These are phyloP conservation scores for Pangasius mekongensis DNA, from an alignment of 2,797 vertebrate species.

Conservation along the genomic window DNA sequence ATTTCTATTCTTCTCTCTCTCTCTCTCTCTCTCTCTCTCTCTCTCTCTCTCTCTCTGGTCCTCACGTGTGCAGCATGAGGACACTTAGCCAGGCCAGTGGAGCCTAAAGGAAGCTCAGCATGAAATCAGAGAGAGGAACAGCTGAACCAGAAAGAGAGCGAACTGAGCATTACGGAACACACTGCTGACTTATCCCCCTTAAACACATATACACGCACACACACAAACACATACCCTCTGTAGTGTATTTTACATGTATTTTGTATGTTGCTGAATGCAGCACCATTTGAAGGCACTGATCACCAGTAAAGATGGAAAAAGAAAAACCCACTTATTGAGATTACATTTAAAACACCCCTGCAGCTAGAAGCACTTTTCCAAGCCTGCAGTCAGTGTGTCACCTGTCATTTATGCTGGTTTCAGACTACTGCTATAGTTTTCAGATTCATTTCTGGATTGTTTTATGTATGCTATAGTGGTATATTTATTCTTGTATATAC, in stretches of 20 bases:
- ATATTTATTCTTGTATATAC: not conserved
- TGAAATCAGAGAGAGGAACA: constrained; percentile 80
- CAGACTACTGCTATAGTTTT: not conserved
- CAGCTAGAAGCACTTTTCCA: constrained; percentile 7
- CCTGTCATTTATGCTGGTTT: constrained; percentile 18
- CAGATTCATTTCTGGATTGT: not conserved
- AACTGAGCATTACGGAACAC: constrained; percentile 81
- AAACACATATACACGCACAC: constrained; percentile 58
- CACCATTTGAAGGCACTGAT: constrained; percentile 21
- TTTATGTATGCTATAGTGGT: not conserved
- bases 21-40: constrained; percentile 34
- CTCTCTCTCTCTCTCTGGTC: constrained; percentile 41
- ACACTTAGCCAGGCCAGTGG: constrained; percentile 71
- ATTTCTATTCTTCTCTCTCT: constrained; percentile 33
- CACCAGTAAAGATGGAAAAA: constrained; percentile 18
- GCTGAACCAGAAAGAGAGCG: constrained; percentile 81
- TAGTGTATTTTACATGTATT: constrained; percentile 1
- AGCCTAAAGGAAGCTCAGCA: constrained; percentile 78
- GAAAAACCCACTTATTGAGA: constrained; percentile 21
- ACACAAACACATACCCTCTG: constrained; percentile 15
- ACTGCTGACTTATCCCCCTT: constrained; percentile 71
- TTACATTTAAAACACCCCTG: constrained; percentile 33
- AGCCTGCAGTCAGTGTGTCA: not conserved
- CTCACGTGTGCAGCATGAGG: constrained; percentile 58
- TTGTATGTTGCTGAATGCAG: constrained; percentile 15